Evolutionary conservation across 2,797 vertebrate genomes (phyloP), one percentile per base, ranked within the genome.

Genomic region (Tenualosa ilisha): DNA sequence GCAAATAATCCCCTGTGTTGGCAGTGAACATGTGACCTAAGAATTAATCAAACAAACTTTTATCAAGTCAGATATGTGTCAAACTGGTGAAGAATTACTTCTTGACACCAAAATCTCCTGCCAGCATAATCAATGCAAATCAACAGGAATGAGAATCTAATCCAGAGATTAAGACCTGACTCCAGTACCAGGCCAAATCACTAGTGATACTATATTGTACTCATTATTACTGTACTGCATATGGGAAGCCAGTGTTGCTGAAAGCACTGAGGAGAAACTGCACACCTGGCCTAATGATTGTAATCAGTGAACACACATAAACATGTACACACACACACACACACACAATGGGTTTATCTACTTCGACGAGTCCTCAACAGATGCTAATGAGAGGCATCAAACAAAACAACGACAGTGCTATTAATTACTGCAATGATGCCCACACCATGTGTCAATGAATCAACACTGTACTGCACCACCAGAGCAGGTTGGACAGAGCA

Each of bases 351-450:
- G 13, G 68, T 75, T 75, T 40, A 75, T 22, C 17, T 22, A 20
- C 72, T 79, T 5, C 37, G 22, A 40, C 40, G 15, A 20, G 40
- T 17, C 17, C 15, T 43, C 37, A 46, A 43, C 72, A 43, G 40
- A 79, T 79, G 72, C 72, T 79, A 79, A 79, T 79, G 72, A 79
- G 59, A 63, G 17, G 13, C 40, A 79, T 79, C 72, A 79, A 79
- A 46, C 17, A 8, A 79, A 46, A 79, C 37, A 79, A 79, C 46
- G 3, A 79, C 72, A 79, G 37, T 79, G 17, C 40, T 79, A 79
- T 79, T 79, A 79, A 79, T 79, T 79, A 79, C 72, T 46, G 72
- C 17, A 22, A 22, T 11, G 37, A 79, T 43, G 40, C 17, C 72
- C 20, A 22, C 72, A 11, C 72, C 40, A 20, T 75, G 68, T 75